Base-by-base conservation (phyloP, 2,888 invertebrate species). In the Ennomos erosarius region DNA sequence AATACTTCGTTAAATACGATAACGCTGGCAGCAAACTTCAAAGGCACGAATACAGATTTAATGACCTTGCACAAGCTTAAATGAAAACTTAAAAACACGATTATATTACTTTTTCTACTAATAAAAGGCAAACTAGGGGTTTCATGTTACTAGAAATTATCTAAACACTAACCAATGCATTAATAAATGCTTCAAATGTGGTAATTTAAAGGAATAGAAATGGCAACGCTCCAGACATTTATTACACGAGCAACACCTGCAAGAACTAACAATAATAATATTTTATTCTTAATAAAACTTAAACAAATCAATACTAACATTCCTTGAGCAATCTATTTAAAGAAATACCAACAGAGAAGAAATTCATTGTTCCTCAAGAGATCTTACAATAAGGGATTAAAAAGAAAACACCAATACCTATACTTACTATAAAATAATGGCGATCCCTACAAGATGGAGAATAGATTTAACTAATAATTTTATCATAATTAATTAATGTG, bases 281-380 rank as follows among this genome's bases (percentile, higher is more conserved):
- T 52, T 48, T 52, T 53, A 61, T 45, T 48, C 39, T 55, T 52
- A 58, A 1, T 48, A 55, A 60, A 62, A 51, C 60, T 59, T 57
- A 66, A 70, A 70, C 54, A 66, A 48, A 50, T 43, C 43, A 62
- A 60, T 70, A 74, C 65, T 75, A 86, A 85, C 84, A 84, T 73
- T 85, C 84, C 85, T 88, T 88, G 88, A 89, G 88, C 89, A 88
- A 73, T 69, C 57, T 67, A 69, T 68, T 59, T 59, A 62, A n/a
- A 57, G 37, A 58, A 62, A 69, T 68, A 71, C 70, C 66, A 74
- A 68, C 59, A 69, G 68, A 67, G 64, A 75, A 72, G 81, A 82
- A 85, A 85, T 84, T 81, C 84, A 88, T 87, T 86, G 86, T 81
- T 81, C 73, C 74, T 79, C 67, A 73, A 75, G 78, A 83, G 80